phyloP scores from a whole-genome alignment of 2,888 invertebrate genomes.

The Drosophila cyrtoloma region DNA sequence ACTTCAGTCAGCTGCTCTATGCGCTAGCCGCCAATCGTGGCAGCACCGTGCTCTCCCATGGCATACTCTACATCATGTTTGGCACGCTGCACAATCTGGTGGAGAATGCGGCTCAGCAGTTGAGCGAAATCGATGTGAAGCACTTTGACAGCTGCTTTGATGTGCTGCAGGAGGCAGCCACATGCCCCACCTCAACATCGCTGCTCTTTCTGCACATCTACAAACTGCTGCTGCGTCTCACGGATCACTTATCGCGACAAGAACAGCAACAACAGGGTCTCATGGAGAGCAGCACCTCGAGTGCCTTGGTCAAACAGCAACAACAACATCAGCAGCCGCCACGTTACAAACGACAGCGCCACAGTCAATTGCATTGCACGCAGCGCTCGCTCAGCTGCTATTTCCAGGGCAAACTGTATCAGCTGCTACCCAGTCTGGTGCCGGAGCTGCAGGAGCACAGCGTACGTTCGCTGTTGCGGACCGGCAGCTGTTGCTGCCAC shows the following conservation, averaged over 20 bases:
- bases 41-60: conserved; percentile 67
- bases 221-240: conserved; percentile 76
- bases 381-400: conserved; percentile 76
- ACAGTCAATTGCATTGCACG: conserved; percentile 74
- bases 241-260: conserved; percentile 77
- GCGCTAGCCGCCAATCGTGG: conserved; percentile 67
- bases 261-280: conserved; percentile 63
- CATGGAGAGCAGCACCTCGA: conserved; percentile 64
- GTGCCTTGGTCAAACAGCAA: conserved; percentile 44
- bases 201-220: conserved; percentile 69
- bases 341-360: conserved; percentile 53
- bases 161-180: conserved; percentile 63
- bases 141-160: conserved; percentile 77
- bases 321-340: conserved; percentile 41
- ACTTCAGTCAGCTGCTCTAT: conserved; percentile 71
- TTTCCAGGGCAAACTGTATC: conserved; percentile 82
- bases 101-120: conserved; percentile 52
- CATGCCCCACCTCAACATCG: conserved; percentile 30
- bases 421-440: conserved; percentile 68
- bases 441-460: conserved; percentile 75
- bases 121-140: conserved; percentile 73
- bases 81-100: conserved; percentile 82
- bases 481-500: conserved; percentile 84
- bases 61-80: conserved; percentile 82
- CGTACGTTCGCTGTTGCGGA: conserved; percentile 76